Conservation (phyloP, 2,888 invertebrate genomes). For the Drosophila picticornis region DNA sequence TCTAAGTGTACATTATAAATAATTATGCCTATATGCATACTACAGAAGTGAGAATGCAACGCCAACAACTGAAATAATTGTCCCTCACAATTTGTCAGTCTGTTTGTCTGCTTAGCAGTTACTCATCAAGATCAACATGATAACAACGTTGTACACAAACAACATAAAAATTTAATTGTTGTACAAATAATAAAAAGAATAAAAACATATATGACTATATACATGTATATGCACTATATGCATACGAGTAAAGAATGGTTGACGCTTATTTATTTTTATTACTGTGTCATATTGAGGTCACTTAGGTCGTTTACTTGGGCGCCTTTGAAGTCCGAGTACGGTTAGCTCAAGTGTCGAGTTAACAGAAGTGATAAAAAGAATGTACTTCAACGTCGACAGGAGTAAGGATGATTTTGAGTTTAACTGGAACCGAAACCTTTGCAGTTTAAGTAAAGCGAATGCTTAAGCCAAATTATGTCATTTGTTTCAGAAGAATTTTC, state of each 20-base stretch:
- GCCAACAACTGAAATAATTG: constrained; percentile 35
- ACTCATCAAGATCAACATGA: constrained; percentile 55
- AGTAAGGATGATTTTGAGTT: constrained; percentile 6
- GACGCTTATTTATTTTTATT: constrained; percentile 61
- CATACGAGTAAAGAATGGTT: constrained; percentile 22
- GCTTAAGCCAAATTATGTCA: background rate
- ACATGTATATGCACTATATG: background rate
- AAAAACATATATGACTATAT: constrained; percentile 7
- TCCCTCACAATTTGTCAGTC: constrained; percentile 65
- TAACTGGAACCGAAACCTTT: constrained; percentile 8
- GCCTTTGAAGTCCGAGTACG: constrained; percentile 33
- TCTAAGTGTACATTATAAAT: constrained; percentile 13
- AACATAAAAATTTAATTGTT: constrained; percentile 67
- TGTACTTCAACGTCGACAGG: constrained; percentile 15
- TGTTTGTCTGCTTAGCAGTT: constrained; percentile 55
- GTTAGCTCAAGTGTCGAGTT: constrained; percentile 23
- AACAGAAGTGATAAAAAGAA: constrained; percentile 28
- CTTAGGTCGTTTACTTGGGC: constrained; percentile 34
- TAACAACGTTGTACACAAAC: constrained; percentile 41
- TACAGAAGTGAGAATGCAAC: constrained; percentile 13
- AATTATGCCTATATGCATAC: background rate
- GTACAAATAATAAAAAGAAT: constrained; percentile 58
- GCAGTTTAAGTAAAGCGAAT: too few species aligned
- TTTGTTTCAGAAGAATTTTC: background rate
- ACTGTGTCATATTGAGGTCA: constrained; percentile 47